Evolutionary conservation across 1,140 invertebrate genomes (phyloP), one percentile per base, ranked within the genome.

Genomic region (Saccostrea glomerata): DNA sequence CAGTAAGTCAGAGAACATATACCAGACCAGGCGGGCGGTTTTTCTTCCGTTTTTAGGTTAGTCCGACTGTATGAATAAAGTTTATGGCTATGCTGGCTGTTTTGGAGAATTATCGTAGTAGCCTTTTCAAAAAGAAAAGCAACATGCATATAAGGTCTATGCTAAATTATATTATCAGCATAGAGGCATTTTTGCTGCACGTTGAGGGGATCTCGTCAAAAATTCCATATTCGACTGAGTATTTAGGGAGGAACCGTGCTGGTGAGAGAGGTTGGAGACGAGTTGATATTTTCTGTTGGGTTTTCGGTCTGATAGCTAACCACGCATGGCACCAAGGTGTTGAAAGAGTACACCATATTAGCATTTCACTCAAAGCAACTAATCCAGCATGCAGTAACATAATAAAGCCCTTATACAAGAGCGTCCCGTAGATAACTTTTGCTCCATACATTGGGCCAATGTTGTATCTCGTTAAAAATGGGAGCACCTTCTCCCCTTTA

Each of bases 281-380:
- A 25, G 25, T 30, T 77, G 70, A 30, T 77, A 77, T 25, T 77
- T 77, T 77, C 25, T 77, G 70, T 36, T 25, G 30, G 23, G 23
- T 25, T 30, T 7, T 36, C 70, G 25, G 70, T 77, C 25, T 77
- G 70, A 30, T 15, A 17, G 70, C 70, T 30, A 77, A 77, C 70
- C 70, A 77, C 70, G 25, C 70, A 25, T 77, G 70, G 70, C 70
- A 77, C 70, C 25, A 77, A 30, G 25, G 70, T 25, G 70, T 30
- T 77, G 70, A 77, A 77, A 77, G 70, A 77, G 70, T 77, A 77
- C 70, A 25, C 70, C 23, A 25, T 77, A 77, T 77, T 77, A 77
- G 70, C 70, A 77, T 77, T 77, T 77, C 70, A 77, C 70, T 77
- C 25, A 77, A 77, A 77, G 70, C 70, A 77, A 36, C 70, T 77